Evolutionary conservation across 2,888 invertebrate genomes (phyloP), one percentile per base, ranked within the genome.

Genomic region (Folsomia manolachei): DNA sequence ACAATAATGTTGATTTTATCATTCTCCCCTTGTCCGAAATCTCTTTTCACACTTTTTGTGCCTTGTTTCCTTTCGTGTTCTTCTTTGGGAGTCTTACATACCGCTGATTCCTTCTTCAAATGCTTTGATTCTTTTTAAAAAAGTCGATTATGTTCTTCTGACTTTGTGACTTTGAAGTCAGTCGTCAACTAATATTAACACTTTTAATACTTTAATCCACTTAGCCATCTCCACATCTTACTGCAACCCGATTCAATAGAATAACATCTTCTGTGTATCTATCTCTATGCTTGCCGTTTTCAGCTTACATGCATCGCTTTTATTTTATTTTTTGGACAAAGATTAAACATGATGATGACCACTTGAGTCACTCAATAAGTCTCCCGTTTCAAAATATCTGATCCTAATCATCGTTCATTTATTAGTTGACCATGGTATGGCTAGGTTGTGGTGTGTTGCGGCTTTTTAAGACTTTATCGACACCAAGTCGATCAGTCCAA

Each of bases 1-100:
- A 71, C 71, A 27, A 64, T 56, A 18, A 56, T 69, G 69, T 72
- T 72, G 71, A 69, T 69, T 72, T 67, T 67, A 67, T 67, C 67
- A 67, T 67, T 67, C 67, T 67, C 60, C 11, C 19, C 56, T 60
- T 60, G 53, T 67, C 27, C 53, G 7, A 39, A 39, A 39, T 7
- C 7, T 56, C 56, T 19, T 18, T 21, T 56, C 21, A 56, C 56
- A 56, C 56, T 56, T 56, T 51, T 56, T 56, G 56, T 14, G 21
- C 39, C 39, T 39, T 56, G 56, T 51, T 51, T 9, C 51, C 51
- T 51, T 51, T 51, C 9, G 51, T 18, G 9, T 56, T 56, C 56
- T 7, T 56, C 56, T 56, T 39, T 39, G 39, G 39, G 39, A 39
- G 39, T 39, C 39, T n/a, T n/a, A n/a, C n/a, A 14, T 14, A 39